A percentile compares a stretch with the other conserved stretches of the same genome.
Conservation (phyloP, 2,113 vertebrate genomes). For the Hydrochoerus hydrochaeris region DNA sequence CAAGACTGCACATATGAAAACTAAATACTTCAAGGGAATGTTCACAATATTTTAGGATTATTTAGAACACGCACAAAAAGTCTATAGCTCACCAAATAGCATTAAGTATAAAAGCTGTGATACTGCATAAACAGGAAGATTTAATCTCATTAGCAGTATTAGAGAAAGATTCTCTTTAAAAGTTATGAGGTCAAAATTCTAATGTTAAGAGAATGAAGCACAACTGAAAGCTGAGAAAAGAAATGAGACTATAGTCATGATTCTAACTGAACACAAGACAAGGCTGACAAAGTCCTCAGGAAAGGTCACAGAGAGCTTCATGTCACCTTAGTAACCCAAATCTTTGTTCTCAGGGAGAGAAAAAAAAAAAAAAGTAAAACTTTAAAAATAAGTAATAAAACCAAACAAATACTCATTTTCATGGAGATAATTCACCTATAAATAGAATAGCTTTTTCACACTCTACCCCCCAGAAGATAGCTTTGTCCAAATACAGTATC, state of each 20-base stretch:
- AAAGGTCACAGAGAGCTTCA: background rate
- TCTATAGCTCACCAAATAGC: background rate
- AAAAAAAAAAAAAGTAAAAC: background rate
- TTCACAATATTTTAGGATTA: background rate
- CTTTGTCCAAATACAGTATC: background rate
- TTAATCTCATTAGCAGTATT: slow-evolving; percentile 1
- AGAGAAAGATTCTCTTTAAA: slow-evolving; percentile 13
- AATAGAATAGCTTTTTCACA: background rate
- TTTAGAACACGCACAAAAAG: background rate
- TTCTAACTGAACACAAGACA: background rate
- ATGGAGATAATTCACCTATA: background rate
- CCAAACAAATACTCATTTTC: background rate
- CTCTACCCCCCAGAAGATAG: background rate
- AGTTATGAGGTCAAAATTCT: background rate
- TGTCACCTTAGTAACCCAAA: background rate
- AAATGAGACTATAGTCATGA: background rate
- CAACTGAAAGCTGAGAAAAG: background rate
- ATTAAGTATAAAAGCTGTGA: background rate
- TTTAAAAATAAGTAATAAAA: slow-evolving; percentile 15
- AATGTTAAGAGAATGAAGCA: background rate
- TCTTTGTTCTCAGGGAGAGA: background rate
- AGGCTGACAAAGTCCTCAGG: background rate
- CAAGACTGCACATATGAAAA: background rate
- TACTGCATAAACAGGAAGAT: background rate
- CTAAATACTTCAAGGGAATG: background rate